These are phyloP conservation scores for Felis chaus DNA, from an alignment of 2,113 vertebrate species.

Conservation along the genomic window DNA sequence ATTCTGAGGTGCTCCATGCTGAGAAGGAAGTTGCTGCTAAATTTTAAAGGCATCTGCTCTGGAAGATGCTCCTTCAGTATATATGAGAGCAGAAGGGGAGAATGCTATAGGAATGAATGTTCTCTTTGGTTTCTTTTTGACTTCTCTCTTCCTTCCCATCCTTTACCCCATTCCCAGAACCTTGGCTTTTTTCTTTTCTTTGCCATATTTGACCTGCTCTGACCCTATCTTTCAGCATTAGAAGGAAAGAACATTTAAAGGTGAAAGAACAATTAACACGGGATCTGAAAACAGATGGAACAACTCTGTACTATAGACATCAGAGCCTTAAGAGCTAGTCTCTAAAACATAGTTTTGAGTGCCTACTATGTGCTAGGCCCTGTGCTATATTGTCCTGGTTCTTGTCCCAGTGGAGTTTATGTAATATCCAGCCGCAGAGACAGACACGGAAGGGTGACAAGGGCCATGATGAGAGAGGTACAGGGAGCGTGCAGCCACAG, in stretches of 20 bases:
- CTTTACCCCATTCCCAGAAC: neutral
- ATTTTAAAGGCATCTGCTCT: neutral
- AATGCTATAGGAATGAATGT: neutral
- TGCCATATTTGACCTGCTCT: neutral
- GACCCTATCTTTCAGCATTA: neutral
- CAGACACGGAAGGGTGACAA: neutral
- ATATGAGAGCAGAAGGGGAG: neutral
- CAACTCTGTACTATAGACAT: neutral
- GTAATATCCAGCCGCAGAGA: neutral
- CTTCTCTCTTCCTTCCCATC: neutral
- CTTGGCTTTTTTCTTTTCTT: neutral
- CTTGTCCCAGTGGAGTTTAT: neutral
- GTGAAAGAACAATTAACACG: neutral
- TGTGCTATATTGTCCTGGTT: neutral
- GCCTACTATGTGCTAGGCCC: neutral
- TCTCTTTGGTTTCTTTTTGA: neutral
- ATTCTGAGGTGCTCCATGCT: neutral
- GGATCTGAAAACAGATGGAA: neutral
- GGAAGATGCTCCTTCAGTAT: neutral
- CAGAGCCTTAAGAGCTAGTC: neutral
- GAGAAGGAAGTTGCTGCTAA: neutral
- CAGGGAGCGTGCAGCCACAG: neutral
- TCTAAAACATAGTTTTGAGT: neutral
- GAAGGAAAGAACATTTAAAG: neutral
- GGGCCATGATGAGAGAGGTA: neutral